Base-by-base conservation (phyloP, 2,888 invertebrate species). In the Tenthredo distinguenda region DNA sequence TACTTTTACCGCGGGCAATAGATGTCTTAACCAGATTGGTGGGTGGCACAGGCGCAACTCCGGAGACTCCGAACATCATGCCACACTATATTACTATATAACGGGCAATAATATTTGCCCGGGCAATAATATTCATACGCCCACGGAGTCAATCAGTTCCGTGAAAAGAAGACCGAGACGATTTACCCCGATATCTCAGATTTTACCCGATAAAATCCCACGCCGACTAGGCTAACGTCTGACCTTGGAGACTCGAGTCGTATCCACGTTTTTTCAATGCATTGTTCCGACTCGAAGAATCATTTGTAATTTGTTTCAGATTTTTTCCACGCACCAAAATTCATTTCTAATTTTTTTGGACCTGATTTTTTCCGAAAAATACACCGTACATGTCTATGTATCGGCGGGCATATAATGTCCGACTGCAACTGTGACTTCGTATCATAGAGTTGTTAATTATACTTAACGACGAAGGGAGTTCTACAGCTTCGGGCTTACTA, bases 1-100 rank as follows among this genome's bases (percentile, higher is more conserved):
- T 81, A 85, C 79, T 85, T 85, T 82, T 87, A 85, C 71, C 82
- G 81, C 85, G 21, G 50, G 68, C 65, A 88, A 87, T 91, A 91
- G 91, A 92, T 91, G 91, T 92, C 91, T 92, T 91, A 92, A 92
- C 90, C 91, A 92, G 91, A 91, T 91, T 91, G 90, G 87, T 88
- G 87, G 89, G 88, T 89, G 88, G 89, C 90, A 90, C 90, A 89
- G 90, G 89, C 89, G 86, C 83, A 83, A 83, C 68, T 83, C 50
- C 18, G 10, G 40, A 43, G 43, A 74, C 43, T 50, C n/a, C 26
- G 2, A n/a, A 47, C 9, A 47, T n/a, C 47, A 37, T 74, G 15
- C 31, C 62, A 21, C 21, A 58, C 37, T 81, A 40, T 31, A 18
- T 26, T 55, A n/a, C 26, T 12, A 47, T 34, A 50, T 50, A 50